Evolutionary conservation across 2,888 invertebrate genomes (phyloP), one percentile per base, ranked within the genome.

Genomic region (Xestia rhomboidea): DNA sequence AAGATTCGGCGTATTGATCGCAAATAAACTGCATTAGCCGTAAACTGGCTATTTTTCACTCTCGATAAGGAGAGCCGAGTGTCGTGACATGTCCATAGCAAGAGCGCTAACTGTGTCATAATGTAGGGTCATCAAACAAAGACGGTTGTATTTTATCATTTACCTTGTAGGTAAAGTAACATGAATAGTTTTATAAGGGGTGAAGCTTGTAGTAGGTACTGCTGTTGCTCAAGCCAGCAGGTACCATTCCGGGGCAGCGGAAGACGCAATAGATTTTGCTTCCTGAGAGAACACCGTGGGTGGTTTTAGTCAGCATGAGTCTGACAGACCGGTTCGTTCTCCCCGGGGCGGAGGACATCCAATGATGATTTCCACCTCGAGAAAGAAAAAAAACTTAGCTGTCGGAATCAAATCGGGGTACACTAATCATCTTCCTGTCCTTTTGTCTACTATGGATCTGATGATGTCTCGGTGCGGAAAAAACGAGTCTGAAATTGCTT

Each of bases 1-100:
- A 87, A 84, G 75, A 38, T 78, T 62, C 51, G 34, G 27, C 63
- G 77, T 76, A 88, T 82, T 54, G 80, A 66, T 77, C 74, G 81
- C 82, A 86, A 81, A 85, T 84, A 63, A 82, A 68, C 74, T 62
- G 78, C 82, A 81, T 85, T 83, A 81, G 81, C 78, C 54, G 86
- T 86, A 83, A 89, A 88, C 85, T 72, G 73, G 84, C 81, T 85
- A 76, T 90, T 87, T 90, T 87, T 87, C 84, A 81, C 75, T 83
- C 89, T 87, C 77, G 68, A 83, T 90, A 89, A 63, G 90, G 90
- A 73, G 73, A 64, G 62, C 51, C 63, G 77, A 75, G 76, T 68
- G 76, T 86, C 89, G 88, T 88, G 89, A 81, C 85, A 84, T 79
- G 69, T 68, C 88, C 83, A 79, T 83, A 89, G 44, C 67, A 68